Conservation (phyloP, 2,797 vertebrate genomes). For the Thaleichthys pacificus region DNA sequence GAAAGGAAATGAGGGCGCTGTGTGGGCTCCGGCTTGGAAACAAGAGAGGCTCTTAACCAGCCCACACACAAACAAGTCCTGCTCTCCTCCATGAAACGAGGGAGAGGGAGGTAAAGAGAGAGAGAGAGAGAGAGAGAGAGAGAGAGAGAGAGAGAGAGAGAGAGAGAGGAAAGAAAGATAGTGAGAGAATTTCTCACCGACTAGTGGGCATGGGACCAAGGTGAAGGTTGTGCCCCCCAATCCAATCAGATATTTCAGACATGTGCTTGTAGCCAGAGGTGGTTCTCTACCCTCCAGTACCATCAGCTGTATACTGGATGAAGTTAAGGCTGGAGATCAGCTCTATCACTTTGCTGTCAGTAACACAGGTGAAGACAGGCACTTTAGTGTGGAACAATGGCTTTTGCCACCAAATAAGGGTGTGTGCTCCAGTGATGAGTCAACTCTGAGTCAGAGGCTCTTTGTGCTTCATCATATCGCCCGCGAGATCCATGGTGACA, state of each 20-base stretch:
- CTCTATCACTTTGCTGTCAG: no score
- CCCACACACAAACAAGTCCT: constrained; percentile 59
- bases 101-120: constrained; percentile 2
- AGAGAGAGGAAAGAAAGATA: neutral
- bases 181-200: constrained; percentile 30
- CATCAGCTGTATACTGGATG: no score
- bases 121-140: neutral
- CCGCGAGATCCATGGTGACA: constrained; percentile 9
- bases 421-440: constrained; percentile 45
- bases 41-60: constrained; percentile 63
- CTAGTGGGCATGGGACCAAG: constrained; percentile 3
- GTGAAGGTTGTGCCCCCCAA: constrained; percentile 32
- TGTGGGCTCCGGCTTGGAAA: constrained; percentile 69
- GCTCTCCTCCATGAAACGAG: constrained; percentile 54
- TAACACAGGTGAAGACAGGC: no score
- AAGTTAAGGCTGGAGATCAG: neutral
- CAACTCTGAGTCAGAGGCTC: constrained; percentile 40
- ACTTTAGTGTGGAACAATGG: constrained; percentile 26
- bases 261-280: constrained; percentile 37
- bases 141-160: neutral
- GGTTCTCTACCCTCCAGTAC: no score
- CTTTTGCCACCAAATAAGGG: constrained; percentile 36
- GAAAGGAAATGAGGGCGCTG: constrained; percentile 69
- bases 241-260: constrained; percentile 40
- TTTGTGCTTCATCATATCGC: constrained; percentile 18